Base-by-base conservation (phyloP, 2,888 invertebrate genomes). In the Vesta saturnalis region DNA sequence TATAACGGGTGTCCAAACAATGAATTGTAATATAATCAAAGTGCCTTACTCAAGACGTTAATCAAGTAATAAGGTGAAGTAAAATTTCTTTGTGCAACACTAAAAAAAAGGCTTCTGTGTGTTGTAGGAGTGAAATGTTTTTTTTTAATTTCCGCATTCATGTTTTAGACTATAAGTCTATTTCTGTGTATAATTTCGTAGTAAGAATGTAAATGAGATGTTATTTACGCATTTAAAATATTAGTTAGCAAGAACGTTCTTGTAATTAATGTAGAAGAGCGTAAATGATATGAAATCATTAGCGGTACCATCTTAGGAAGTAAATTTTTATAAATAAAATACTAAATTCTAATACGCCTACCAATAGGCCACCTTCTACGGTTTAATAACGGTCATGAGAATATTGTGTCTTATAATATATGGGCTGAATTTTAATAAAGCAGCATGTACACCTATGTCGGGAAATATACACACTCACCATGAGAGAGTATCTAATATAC, bases 361-460 rank as follows among this genome's bases (percentile, higher is more conserved):
- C 62, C 46, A 62, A 62, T 60, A 60, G 39, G 55, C 46, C 43
- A 62, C 18, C 43, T 61, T 61, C 55, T 55, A 56, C 43, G 39
- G 39, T 19, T 43, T 62, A 62, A 62, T 62, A 56, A 54, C 61
- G 52, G 62, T 62, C 43, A 54, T 43, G 39, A 49, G 62, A 62
- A 58, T 58, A 35, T 30, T 58, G 52, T 35, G 56, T 39, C 49
- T 30, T 59, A 64, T 59, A 64, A 52, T 54, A 64, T 64, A 64
- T 64, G 64, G 54, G 22, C 64, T 59, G 64, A 64, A 64, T 64
- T 54, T 64, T 64, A 64, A 64, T 64, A 39, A 39, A 39, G 39
- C 21, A 64, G 52, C 43, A 22, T 57, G 52, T 39, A 22, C n/a
- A n/a, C 22, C 19, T 10, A 46, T 46, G 54, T 63, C 58, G 58